Base-by-base conservation (phyloP, 2,797 vertebrate genomes). In the Echiichthys vipera region DNA sequence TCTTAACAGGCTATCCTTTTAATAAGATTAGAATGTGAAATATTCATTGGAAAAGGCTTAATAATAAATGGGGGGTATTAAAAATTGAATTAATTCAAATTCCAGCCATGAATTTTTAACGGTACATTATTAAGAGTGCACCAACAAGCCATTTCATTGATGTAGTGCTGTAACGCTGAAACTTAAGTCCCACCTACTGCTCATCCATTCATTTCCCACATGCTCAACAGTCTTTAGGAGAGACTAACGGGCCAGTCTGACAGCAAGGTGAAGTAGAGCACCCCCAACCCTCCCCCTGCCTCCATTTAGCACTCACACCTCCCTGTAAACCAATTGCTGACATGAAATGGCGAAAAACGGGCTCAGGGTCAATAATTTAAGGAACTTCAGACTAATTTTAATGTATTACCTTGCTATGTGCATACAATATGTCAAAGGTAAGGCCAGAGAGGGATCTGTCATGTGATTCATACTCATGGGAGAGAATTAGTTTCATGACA, bases 401-500 rank as follows among this genome's bases (percentile, higher is more conserved):
- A 94, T 94, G 85, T 88, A 91, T 94, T 92, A 91, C 88, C 71
- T 72, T 27, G 78, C 83, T 64, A 88, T 89, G 91, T 89, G 91
- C 91, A 92, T 87, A 91, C 90, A 89, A 71, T 84, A 88, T 92
- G 92, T 94, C 91, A 93, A 89, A 93, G 91, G 88, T 94, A 89
- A 84, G 84, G 81, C 84, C 50, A 22, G 64, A 53, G 84, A 91
- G 75, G 86, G 79, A 93, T 93, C 81, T 50, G 84, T 94, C 91
- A 91, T 93, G 89, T 94, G 94, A 94, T 95, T 94, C 90, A 94
- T 93, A 72, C 77, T 80, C 78, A 14, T 46, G 61, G 58, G 65
- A 66, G 87, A 87, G 92, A 91, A 94, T 93, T 92, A 92, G 84
- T 93, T 93, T 91, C 77, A 87, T 89, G 94, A 91, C 93, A 90